These are phyloP conservation scores for Eretmochelys imbricata DNA, from an alignment of 2,113 vertebrate species.

Conservation along the genomic window DNA sequence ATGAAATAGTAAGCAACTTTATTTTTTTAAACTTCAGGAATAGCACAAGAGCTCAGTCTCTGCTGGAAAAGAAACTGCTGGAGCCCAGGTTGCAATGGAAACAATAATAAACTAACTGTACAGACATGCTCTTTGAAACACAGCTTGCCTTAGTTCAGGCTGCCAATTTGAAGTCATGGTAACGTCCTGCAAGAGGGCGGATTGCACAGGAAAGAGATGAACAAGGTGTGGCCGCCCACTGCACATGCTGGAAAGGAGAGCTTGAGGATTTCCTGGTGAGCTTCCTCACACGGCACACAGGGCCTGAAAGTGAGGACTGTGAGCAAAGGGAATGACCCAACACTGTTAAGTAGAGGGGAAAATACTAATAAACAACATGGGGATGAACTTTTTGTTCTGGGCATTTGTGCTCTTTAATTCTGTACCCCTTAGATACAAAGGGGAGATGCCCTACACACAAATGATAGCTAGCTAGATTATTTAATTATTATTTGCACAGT, in stretches of 20 bases:
- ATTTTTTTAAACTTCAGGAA: background rate
- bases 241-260: background rate
- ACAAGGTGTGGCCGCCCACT: background rate
- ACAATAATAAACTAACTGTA: background rate
- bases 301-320: background rate
- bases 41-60: background rate
- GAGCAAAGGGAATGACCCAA: background rate
- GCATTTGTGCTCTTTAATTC: background rate
- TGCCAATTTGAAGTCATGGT: conserved; percentile 50
- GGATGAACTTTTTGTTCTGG: accelerated
- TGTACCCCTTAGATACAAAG: background rate
- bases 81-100: background rate
- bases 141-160: background rate
- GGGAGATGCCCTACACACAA: background rate
- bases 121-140: background rate
- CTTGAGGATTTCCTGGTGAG: background rate
- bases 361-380: accelerated
- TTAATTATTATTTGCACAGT: background rate
- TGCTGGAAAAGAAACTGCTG: background rate
- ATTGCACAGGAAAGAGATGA: background rate
- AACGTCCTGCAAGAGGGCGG: background rate
- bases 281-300: background rate
- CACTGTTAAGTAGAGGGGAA: accelerated
- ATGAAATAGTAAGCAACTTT: background rate
- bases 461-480: background rate